Evolutionary conservation across 1,140 invertebrate species (phyloP).

Genomic region (Apis laboriosa): DNA sequence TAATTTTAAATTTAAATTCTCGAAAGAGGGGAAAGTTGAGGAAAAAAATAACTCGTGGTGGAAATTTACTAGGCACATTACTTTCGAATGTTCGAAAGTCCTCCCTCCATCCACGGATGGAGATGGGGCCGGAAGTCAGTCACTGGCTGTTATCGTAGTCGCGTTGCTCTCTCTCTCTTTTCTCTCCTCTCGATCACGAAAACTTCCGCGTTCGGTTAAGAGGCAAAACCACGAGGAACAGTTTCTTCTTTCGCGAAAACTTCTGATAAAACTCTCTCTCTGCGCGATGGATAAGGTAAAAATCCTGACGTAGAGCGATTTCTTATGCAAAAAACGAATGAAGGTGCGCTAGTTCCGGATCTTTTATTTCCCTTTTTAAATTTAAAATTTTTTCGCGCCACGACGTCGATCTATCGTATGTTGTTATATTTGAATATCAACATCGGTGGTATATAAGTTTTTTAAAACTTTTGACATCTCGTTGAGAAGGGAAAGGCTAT

Average conservation of each 20-base stretch:
- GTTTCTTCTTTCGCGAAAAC: slow-evolving; percentile 33
- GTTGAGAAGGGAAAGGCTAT: not conserved
- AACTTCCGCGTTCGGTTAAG: slow-evolving; percentile 14
- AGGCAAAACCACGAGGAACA: slow-evolving; percentile 31
- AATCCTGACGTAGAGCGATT: slow-evolving; percentile 14
- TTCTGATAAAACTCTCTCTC: slow-evolving; percentile 28
- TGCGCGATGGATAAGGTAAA: not conserved
- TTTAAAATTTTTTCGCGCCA: not conserved
- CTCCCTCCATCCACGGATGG: slow-evolving; percentile 31
- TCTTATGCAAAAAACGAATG: not conserved
- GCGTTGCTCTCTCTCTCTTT: slow-evolving; percentile 2
- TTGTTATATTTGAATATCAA: not conserved
- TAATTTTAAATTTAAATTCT: not conserved
- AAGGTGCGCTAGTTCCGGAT: not conserved
- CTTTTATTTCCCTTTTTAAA: not conserved
- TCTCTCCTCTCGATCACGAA: slow-evolving; percentile 21
- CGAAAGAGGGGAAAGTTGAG: not conserved
- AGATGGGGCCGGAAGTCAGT: slow-evolving; percentile 38
- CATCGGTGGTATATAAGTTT: not conserved
- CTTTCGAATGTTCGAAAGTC: slow-evolving; percentile 35
- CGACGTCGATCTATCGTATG: not conserved
- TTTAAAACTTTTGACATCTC: not conserved
- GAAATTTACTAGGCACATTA: slow-evolving; percentile 26
- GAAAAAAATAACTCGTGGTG: not conserved
- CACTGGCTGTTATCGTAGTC: slow-evolving; percentile 39